Base-by-base conservation (phyloP, 2,888 invertebrate species). In the Xestia c-nigrum region DNA sequence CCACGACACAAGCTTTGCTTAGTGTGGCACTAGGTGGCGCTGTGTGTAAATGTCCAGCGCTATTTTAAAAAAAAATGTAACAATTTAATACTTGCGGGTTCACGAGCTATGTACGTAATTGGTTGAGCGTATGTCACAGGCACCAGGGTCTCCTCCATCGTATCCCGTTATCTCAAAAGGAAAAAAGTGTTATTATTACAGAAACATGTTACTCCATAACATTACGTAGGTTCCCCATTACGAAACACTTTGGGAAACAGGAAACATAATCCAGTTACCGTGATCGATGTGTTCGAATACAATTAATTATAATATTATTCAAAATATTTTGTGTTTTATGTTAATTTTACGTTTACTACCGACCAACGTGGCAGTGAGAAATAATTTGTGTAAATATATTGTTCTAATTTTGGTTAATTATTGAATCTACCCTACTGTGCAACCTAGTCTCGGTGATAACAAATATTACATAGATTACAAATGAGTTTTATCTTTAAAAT, bases 261-360 rank as follows among this genome's bases (percentile, higher is more conserved):
- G 75, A 86, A 86, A 86, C 57, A 76, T 72, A 73, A 72, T 75
- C 70, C 69, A 78, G 72, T 75, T 72, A 82, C 68, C 31, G 57
- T 82, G 85, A 87, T 85, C 81, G 83, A 87, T 86, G 87, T 74
- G 74, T 85, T 84, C 68, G 74, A 76, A 77, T 78, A 71, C 72
- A 86, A 88, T 84, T 80, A 80, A 87, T 85, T 88, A 82, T 80
- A 85, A 85, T 83, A 78, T 79, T 83, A 85, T 87, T 88, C 84
- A 81, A 87, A 88, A 83, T 85, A 88, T 85, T 88, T 78, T 78
- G 68, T 83, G 87, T 88, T 83, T 75, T 85, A 87, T 87, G 87
- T 72, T 84, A 87, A 87, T 87, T 78, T 70, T 74, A 83, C 12
- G 61, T 65, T 79, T 74, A 66, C 80, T 43, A 64, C 31, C 61